Percentiles rank a stretch among this genome's conserved stretches.
Conservation (phyloP, 2,888 invertebrate genomes). For the Marasmarcha lunaedactyla region DNA sequence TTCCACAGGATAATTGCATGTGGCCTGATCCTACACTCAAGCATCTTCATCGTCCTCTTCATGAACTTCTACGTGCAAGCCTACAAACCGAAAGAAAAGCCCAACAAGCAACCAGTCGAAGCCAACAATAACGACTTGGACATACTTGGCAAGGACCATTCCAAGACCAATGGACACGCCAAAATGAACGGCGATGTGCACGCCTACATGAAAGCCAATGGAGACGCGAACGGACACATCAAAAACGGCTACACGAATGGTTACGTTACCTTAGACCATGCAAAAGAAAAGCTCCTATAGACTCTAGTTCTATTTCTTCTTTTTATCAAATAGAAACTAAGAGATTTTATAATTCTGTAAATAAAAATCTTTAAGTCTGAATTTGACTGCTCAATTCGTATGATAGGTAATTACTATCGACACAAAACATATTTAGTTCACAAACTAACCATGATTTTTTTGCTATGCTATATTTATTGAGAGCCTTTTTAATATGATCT, state of each 20-base stretch:
- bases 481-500: not conserved
- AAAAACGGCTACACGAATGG: conserved; percentile 23
- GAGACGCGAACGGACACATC: conserved; percentile 22
- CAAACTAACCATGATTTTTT: not conserved
- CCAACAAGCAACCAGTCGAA: conserved; percentile 21
- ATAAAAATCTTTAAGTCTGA: not conserved
- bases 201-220: conserved; percentile 18
- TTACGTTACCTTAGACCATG: conserved; percentile 23
- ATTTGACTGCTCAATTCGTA: not conserved
- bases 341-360: conserved; percentile 3
- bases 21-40: conserved; percentile 81
- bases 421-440: not conserved
- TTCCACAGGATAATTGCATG: conserved; percentile 74
- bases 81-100: conserved; percentile 65
- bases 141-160: conserved; percentile 2
- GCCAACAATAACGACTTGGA: conserved; percentile 26
- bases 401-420: not conserved
- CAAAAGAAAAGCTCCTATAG: conserved; percentile 54
- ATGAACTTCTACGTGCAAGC: conserved; percentile 91
- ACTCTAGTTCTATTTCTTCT: conserved; percentile 1
- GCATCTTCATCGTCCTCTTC: conserved; percentile 92
- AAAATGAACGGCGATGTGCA: conserved; percentile 20
- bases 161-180: conserved; percentile 17
- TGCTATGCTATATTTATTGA: not conserved
- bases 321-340: not conserved